Conservation (phyloP, 2,113 vertebrate genomes). For the Poeciliopsis occidentalis region DNA sequence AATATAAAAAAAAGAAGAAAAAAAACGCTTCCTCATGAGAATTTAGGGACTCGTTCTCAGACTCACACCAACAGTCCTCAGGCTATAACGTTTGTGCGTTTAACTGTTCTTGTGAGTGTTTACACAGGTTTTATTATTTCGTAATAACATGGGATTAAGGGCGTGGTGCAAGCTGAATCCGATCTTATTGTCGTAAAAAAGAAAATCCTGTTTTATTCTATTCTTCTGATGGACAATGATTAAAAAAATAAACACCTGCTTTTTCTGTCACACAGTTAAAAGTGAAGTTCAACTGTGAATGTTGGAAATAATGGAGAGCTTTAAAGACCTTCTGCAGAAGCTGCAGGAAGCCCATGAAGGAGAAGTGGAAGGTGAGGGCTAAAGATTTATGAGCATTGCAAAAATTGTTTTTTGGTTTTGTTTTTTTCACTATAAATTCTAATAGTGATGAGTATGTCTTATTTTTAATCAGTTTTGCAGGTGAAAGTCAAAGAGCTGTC, state of each 20-base stretch:
- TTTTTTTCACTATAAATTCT: not conserved
- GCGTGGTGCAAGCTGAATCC: not conserved
- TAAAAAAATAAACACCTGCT: not conserved
- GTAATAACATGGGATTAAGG: not conserved
- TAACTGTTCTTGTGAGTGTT: conserved; percentile 6
- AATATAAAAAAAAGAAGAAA: conserved; percentile 48
- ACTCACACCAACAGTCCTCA: conserved; percentile 5
- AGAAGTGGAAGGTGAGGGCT: conserved; percentile 85
- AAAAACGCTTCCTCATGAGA: conserved; percentile 36
- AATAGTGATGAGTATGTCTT: not conserved
- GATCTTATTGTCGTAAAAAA: not conserved
- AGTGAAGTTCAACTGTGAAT: not conserved
- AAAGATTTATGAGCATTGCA: not conserved
- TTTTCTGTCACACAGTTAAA: conserved; percentile 3
- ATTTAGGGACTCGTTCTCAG: not conserved
- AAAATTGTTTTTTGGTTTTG: not conserved
- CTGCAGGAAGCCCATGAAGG: conserved; percentile 90
- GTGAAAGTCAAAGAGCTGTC: conserved; percentile 89
- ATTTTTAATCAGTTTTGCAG: conserved; percentile 83
- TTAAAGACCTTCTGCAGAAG: conserved; percentile 85
- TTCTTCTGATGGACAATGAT: not conserved
- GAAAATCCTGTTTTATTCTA: not conserved
- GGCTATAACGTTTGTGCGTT: conserved; percentile 27
- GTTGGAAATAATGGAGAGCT: conserved; percentile 78
- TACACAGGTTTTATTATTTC: not conserved